Evolutionary conservation across 2,888 invertebrate species (phyloP), one percentile per base, ranked within the genome.

Genomic region (Pristionchus fissidentatus): DNA sequence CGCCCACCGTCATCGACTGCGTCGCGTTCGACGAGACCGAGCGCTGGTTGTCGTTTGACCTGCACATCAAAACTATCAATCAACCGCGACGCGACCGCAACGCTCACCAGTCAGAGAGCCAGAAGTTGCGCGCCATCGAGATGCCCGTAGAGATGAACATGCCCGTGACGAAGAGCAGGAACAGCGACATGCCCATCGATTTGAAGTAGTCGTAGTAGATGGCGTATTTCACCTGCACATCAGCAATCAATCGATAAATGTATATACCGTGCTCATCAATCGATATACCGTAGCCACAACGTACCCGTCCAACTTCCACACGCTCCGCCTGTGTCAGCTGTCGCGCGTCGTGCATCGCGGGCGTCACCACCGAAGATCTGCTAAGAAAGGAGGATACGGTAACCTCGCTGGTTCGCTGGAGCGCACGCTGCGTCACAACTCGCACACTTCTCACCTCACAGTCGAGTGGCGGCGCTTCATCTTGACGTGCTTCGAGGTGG

Each of bases 21-120:
- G 87, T 86, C 7, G 75, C 15, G 60, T 86, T 87, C 13, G 84
- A 70, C 15, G 83, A 84, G 26, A 84, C 83, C 8, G 80, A 60
- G 3, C 85, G 86, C 7, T 86, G 85, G 62, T 90, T 91, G 84
- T 92, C 92, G 82, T 92, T 91, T 32, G 92, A 92, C 87, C 87
- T 88, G 80, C 29, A 83, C 29, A 35, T 35, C 52, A 55, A 32
- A 19, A 7, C 35, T 3, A 22, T 52, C 2, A n/a, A 35, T 55
- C 1, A 3, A 0, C 19, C 35, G 66, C 66, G 38, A 66, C 66
- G 66, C 66, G 66, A 66, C 66, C 35, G 66, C 66, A 66, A 66
- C 66, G 66, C 84, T n/a, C 26, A 88, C 92, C 92, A 92, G 84
- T 90, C 89, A 10, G 92, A 91, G 7, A 92, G 88, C 92, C 92